Conservation (phyloP, 2,888 invertebrate genomes). For the Trachelus stipa region DNA sequence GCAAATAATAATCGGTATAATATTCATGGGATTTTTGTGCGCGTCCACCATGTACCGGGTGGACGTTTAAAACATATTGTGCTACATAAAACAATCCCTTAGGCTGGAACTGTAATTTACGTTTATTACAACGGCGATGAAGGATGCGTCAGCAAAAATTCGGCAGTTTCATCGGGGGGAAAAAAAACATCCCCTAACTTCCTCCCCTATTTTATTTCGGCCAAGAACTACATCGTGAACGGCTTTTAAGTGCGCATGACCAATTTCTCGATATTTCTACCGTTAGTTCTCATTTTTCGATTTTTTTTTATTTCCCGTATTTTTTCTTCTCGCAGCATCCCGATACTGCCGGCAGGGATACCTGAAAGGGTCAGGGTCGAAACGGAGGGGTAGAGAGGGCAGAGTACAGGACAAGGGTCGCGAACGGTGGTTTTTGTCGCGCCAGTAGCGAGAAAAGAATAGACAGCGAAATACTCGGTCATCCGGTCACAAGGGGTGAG, state of each 20-base stretch:
- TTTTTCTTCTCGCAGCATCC: background rate
- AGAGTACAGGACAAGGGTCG: background rate
- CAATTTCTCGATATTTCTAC: background rate
- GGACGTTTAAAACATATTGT: background rate
- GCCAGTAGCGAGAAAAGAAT: background rate
- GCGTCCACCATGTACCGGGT: background rate
- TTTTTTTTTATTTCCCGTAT: background rate
- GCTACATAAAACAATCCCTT: background rate
- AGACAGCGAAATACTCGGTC: slow-evolving; percentile 1
- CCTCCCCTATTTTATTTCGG: background rate
- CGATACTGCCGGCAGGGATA: background rate
- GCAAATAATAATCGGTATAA: background rate
- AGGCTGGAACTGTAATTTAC: background rate
- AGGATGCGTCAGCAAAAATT: background rate
- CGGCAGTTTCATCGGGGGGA: background rate
- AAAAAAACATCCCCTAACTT: no score
- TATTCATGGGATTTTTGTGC: background rate
- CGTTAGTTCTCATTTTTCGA: background rate
- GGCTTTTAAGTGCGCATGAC: background rate
- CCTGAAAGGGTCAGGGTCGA: background rate
- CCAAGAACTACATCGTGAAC: background rate
- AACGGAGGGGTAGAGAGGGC: background rate
- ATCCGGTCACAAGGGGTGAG: background rate
- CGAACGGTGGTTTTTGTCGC: background rate
- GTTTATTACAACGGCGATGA: background rate